Conservation (phyloP, 2,113 vertebrate genomes). For the Pogonocichla stellata region DNA sequence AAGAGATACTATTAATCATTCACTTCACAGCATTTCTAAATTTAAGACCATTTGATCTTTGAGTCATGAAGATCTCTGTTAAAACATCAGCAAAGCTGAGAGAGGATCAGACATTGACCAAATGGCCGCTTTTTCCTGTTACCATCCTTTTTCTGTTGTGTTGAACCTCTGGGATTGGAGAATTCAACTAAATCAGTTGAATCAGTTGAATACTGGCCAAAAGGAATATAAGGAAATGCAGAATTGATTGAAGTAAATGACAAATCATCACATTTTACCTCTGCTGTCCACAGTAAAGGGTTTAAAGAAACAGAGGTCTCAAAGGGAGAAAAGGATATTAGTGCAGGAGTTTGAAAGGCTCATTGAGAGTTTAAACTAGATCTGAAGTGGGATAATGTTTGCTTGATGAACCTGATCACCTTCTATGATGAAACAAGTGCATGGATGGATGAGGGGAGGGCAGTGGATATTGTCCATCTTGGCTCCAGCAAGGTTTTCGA, state of each 20-base stretch:
- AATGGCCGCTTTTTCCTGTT: not conserved
- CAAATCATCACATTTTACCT: not conserved
- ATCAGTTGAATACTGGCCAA: not conserved
- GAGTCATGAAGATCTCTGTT: not conserved
- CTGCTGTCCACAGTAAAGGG: not conserved
- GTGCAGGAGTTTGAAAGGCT: not conserved
- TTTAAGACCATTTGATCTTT: not conserved
- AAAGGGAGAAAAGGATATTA: not conserved
- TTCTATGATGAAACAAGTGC: not conserved
- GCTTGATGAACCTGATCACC: not conserved
- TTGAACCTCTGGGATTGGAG: too few relatives aligned
- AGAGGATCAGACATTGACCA: not conserved
- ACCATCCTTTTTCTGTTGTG: fast-evolving
- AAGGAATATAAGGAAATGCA: not conserved
- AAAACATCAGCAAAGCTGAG: not conserved
- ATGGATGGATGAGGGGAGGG: not conserved
- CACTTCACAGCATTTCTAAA: not conserved
- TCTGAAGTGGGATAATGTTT: not conserved
- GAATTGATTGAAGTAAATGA: not conserved
- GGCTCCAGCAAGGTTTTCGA: not conserved
- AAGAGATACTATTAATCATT: not conserved
- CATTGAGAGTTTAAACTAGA: not conserved
- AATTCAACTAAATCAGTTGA: not conserved
- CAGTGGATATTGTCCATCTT: not conserved
- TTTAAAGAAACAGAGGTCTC: not conserved